phyloP scores from a whole-genome alignment of 1,140 invertebrate genomes.

The Drosophila tropicalis region DNA sequence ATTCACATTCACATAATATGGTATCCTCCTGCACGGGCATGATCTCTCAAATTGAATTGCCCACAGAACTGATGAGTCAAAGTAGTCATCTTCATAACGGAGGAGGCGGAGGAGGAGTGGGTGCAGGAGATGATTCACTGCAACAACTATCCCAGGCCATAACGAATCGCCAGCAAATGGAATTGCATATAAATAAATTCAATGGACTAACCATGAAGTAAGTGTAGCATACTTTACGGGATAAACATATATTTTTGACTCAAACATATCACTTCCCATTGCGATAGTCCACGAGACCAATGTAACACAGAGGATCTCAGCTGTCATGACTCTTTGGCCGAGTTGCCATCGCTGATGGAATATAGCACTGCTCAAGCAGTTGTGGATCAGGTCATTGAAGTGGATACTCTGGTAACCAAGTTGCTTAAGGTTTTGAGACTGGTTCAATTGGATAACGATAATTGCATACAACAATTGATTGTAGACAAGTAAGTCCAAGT shows the following conservation, averaged over 20 bases:
- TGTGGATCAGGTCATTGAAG: constrained; percentile 90
- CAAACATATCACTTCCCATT: no score
- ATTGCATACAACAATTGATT: constrained; percentile 86
- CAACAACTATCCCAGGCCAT: constrained; percentile 88
- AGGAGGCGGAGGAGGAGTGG: constrained; percentile 19
- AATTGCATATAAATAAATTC: constrained; percentile 67
- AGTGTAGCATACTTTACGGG: constrained; percentile 24
- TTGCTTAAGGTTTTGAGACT: constrained; percentile 89
- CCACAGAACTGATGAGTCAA: constrained; percentile 72
- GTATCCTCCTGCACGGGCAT: constrained; percentile 85
- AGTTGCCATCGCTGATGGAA: constrained; percentile 83
- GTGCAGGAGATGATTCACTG: constrained; percentile 86
- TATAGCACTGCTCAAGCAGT: constrained; percentile 84
- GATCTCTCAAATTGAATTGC: constrained; percentile 81
- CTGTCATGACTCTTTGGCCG: constrained; percentile 81
- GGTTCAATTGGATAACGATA: constrained; percentile 88
- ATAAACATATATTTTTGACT: no score
- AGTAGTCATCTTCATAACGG: constrained; percentile 63
- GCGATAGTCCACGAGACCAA: constrained; percentile 61
- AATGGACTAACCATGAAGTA: constrained; percentile 67
- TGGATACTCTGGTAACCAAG: constrained; percentile 89
- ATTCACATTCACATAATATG: constrained; percentile 88
- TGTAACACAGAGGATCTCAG: constrained; percentile 80
- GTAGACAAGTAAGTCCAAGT: constrained; percentile 79
- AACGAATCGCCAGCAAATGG: constrained; percentile 85